A percentile compares a stretch with the other conserved stretches of the same genome.
Evolutionary conservation across 2,888 invertebrate species (phyloP).

Genomic region (Tineola bisselliella): DNA sequence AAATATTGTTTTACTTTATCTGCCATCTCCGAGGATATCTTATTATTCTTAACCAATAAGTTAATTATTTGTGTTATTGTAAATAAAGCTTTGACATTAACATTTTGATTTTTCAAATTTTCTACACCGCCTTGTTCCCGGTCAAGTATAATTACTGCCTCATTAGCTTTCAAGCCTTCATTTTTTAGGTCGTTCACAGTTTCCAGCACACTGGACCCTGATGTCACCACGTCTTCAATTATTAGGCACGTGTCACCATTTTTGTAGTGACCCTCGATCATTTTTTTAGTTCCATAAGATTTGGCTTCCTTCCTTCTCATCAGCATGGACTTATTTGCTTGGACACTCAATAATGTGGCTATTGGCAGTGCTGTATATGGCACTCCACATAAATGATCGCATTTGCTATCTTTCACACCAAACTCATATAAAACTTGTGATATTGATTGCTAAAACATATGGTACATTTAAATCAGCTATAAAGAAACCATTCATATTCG

Average conservation of each 20-base stretch:
- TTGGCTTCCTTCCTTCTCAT: constrained; percentile 94
- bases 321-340: constrained; percentile 83
- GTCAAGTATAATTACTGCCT: constrained; percentile 91
- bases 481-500: too few relatives aligned
- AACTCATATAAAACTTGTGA: constrained; percentile 47
- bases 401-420: constrained; percentile 52
- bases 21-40: too few relatives aligned
- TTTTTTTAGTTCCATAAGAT: constrained; percentile 93
- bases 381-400: constrained; percentile 88
- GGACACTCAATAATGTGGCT: constrained; percentile 83
- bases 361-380: constrained; percentile 97
- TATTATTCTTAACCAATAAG: constrained; percentile 57
- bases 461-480: too few relatives aligned
- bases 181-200: constrained; percentile 79
- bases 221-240: constrained; percentile 94
- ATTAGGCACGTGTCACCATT: constrained; percentile 84
- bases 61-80: constrained; percentile 73
- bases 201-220: constrained; percentile 93
- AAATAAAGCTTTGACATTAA: constrained; percentile 76
- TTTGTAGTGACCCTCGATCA: constrained; percentile 89
- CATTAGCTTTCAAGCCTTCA: constrained; percentile 64
- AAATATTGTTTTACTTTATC: too few relatives aligned
- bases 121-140: constrained; percentile 81
- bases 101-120: constrained; percentile 70
- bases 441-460: constrained; percentile 33